Evolutionary conservation across 2,888 invertebrate species (phyloP), one percentile per base, ranked within the genome.

Genomic region (Aspidapion aeneum): DNA sequence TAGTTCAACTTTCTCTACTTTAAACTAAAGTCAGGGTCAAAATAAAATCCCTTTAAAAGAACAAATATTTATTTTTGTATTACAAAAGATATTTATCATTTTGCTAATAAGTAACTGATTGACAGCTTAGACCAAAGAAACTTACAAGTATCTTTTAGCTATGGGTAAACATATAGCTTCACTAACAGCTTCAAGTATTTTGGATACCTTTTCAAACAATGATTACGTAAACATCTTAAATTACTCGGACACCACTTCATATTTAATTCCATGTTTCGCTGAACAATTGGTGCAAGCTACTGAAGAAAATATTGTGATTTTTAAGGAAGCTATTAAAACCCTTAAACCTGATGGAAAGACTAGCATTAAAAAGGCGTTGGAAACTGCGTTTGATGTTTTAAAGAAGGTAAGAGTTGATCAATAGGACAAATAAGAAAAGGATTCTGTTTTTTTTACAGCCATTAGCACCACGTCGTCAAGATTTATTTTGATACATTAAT

Each of bases 201-300:
- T 99, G 72, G 94, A 96, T 66, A 98, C 99, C 0, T 87, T 99
- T 57, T 96, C 96, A 5, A 98, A 98, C 77, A 98, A 99, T 78
- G 99, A 99, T 80, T 98, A 92, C 77, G 93, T 99, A 62, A 98
- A 97, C 73, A 90, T 99, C 21, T 88, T 94, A 72, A 88, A 88
- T 76, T 93, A 90, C 73, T 93, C 94, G 71, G 84, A 84, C 20
- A 75, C 81, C 0, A 87, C 91, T 0, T 77, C 85, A 5, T 90
- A 91, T 72, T 86, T 94, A 2, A 91, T 97, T 21, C 84, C 87
- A 0, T 99, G 98, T 79, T 96, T 96, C 77, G 86, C 88, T 68
- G 87, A 89, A 60, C 87, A 86, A 57, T 81, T 98, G 17, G 93
- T 98, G 5, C 90, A 96, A 81, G 95, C 94, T 0, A 95, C 94